Percentiles rank a stretch among this genome's conserved stretches.
Evolutionary conservation across 2,888 invertebrate genomes (phyloP).

Genomic region (Drosophila suboccidentalis): DNA sequence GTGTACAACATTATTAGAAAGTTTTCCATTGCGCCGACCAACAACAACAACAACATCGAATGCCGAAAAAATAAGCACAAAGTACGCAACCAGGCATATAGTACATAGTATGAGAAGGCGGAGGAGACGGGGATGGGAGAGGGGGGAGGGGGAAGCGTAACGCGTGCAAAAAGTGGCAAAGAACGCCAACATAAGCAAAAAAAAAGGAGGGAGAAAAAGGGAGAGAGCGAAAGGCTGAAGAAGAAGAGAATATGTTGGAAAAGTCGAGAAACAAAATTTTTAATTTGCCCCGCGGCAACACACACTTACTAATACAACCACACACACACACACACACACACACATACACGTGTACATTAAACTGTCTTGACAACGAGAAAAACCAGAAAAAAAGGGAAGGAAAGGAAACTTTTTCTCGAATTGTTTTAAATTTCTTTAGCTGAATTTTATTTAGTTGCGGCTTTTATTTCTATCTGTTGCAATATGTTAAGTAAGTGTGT

Average conservation of each 20-base stretch:
- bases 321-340: constrained; percentile 32
- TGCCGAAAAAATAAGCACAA: constrained; percentile 54
- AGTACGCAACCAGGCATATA: constrained; percentile 44
- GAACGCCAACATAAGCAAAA: constrained; percentile 59
- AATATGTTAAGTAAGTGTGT: neutral
- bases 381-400: neutral
- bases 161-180: constrained; percentile 70
- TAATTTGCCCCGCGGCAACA: constrained; percentile 79
- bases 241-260: constrained; percentile 56
- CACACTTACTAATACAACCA: constrained; percentile 32
- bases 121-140: neutral
- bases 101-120: neutral
- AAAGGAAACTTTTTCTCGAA: constrained; percentile 9
- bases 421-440: constrained; percentile 41
- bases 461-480: neutral
- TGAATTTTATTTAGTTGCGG: constrained; percentile 26
- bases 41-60: constrained; percentile 41
- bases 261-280: constrained; percentile 81
- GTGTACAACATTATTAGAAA: constrained; percentile 85
- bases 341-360: constrained; percentile 26
- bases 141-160: neutral
- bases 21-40: constrained; percentile 73
- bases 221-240: neutral
- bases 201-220: neutral
- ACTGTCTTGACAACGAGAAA: constrained; percentile 64